Percentiles rank a stretch among this genome's conserved stretches.
These are phyloP conservation scores for Anoplius nigerrimus DNA, from an alignment of 2,888 invertebrate species.

Conservation along the genomic window DNA sequence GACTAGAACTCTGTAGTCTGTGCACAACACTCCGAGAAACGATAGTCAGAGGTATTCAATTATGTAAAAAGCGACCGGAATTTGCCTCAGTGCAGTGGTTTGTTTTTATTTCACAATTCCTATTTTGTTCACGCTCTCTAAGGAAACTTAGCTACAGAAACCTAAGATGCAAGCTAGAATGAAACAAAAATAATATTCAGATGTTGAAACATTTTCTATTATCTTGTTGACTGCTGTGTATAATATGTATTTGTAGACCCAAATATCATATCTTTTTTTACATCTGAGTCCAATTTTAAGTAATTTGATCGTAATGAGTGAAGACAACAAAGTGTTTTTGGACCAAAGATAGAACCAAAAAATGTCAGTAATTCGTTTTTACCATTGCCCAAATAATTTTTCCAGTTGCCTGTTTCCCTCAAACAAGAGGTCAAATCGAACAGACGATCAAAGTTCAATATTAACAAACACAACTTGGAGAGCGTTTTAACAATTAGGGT, in stretches of 20 bases:
- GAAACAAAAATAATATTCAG: background rate
- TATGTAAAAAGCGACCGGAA: conserved; percentile 32
- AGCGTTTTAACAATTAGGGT: conserved; percentile 38
- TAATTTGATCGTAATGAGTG: background rate
- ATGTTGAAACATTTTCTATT: too few species aligned
- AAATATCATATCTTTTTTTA: background rate
- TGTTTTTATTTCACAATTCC: conserved; percentile 41
- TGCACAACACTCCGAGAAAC: too few species aligned
- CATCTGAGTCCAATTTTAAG: background rate
- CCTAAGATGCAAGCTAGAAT: background rate
- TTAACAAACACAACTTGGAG: conserved; percentile 28
- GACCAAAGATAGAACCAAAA: background rate
- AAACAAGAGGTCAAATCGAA: too few species aligned
- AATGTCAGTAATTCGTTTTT: too few species aligned
- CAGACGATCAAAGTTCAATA: background rate
- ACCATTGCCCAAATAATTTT: too few species aligned
- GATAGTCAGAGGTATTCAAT: too few species aligned
- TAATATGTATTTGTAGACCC: background rate
- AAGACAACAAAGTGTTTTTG: background rate
- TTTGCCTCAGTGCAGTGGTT: conserved; percentile 31
- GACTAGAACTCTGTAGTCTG: too few species aligned
- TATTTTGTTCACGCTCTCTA: conserved; percentile 42
- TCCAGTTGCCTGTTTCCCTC: too few species aligned
- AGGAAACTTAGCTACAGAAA: conserved; percentile 22
- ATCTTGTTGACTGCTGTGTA: too few species aligned